Base-by-base conservation (phyloP, 2,888 invertebrate species). In the Drosophila conformis region DNA sequence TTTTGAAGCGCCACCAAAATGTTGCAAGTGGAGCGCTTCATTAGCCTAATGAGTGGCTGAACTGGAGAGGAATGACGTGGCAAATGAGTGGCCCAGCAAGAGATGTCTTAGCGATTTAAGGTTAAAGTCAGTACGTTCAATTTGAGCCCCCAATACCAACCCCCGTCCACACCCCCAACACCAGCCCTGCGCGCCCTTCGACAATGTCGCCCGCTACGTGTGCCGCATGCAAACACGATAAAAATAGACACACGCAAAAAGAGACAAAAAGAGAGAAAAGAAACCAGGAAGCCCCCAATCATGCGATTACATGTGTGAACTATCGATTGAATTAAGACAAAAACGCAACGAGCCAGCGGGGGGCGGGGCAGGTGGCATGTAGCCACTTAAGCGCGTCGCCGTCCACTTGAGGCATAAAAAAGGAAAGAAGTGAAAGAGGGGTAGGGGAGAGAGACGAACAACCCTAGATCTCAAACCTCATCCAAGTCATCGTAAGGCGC, bases 321-420 rank as follows among this genome's bases (percentile, higher is more conserved):
- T 80, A 89, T 90, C 91, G 91, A 91, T 91, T 91, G 89, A 91
- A 88, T 89, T 85, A 88, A 85, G 88, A 82, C 78, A 81, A 84
- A 84, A 80, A 70, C 76, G 74, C 73, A 71, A 38, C 65, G 69
- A 64, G 53, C 58, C 64, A 4, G 58, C n/a, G 33, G 21, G 27
- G 7, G 51, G 53, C 11, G 65, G 61, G 68, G 58, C 49, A 49
- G 66, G 68, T 59, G 70, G 69, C 53, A 53, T 59, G 61, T 67
- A 77, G 88, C 85, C 85, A 85, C 85, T 86, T 88, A 84, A 86
- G 87, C 84, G 88, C 83, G 82, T 86, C 85, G 66, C 69, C 80
- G 74, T 80, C 88, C 87, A 88, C 89, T 86, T 78, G 84, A 86
- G 80, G 80, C 87, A 73, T 73, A 79, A 79, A 79, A 74, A 77